A percentile compares a stretch with the other conserved stretches of the same genome.
Conservation (phyloP, 2,113 vertebrate species). For the Spizaetus ornatus region DNA sequence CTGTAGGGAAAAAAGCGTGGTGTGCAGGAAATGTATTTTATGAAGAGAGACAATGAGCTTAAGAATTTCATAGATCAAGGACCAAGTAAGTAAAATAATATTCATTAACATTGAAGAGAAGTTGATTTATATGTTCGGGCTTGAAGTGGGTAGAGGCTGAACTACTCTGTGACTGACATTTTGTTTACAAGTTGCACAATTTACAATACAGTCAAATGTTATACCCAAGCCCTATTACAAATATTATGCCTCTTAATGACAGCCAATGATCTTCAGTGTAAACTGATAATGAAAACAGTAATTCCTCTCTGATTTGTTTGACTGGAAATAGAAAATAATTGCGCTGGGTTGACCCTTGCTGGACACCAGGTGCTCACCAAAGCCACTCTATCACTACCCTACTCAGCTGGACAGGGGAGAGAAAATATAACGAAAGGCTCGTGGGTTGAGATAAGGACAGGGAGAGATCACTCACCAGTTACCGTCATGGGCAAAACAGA, state of each 20-base stretch:
- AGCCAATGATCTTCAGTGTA: neutral
- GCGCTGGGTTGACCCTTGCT: neutral
- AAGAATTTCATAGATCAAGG: neutral
- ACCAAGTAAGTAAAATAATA: neutral
- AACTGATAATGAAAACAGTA: neutral
- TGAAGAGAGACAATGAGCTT: neutral
- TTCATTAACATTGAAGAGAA: neutral
- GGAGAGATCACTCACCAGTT: too few species aligned
- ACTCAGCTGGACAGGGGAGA: too few species aligned
- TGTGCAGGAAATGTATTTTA: neutral
- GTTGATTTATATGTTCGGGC: neutral
- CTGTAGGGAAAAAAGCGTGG: neutral
- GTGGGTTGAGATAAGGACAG: too few species aligned
- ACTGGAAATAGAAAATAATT: neutral
- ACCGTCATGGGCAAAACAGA: too few species aligned
- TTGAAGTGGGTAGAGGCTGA: neutral
- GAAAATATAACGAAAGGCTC: too few species aligned
- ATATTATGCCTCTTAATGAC: neutral
- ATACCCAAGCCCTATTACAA: neutral
- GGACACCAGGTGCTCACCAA: neutral
- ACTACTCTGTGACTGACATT: neutral
- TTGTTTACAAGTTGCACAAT: neutral
- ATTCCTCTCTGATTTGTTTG: slow-evolving; percentile 1
- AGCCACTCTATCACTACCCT: neutral
- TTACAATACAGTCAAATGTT: neutral